Base-by-base conservation (phyloP, 2,888 invertebrate species). In the Caenorhabditis zanzibari region DNA sequence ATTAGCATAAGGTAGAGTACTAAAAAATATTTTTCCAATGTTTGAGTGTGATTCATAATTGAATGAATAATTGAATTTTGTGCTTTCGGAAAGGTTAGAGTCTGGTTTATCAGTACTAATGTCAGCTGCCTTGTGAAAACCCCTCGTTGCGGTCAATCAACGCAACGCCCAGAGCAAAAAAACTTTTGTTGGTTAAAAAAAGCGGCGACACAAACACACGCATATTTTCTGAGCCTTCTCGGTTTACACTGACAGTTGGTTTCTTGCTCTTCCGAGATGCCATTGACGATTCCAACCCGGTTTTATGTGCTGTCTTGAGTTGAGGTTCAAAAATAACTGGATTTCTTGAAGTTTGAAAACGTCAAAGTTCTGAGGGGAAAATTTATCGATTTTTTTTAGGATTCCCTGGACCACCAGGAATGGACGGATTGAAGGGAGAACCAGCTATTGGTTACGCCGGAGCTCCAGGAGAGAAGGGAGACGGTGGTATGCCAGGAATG, bases 401-500 rank as follows among this genome's bases (percentile, higher is more conserved):
- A 71, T 81, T 92, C 7, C 92, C 94, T 69, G 96, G 96, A 75
- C 77, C 85, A 32, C 89, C 89, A 26, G 91, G 91, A 69, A 28
- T 87, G 12, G 80, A 86, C 49, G 92, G 92, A 74, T 52, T 73
- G 47, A 93, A 92, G 74, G 92, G 92, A 84, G 92, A 92, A 61
- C 92, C 92, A 2, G 92, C 92, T n/a, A 89, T 91, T 64, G 92
- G 92, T 26, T 88, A 85, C 56, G 87, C 89, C 28, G 93, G 92
- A 72, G 89, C 89, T 28, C 91, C 92, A 61, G 93, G 93, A 85
- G 92, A 82, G 95, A 96, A 85, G 93, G 93, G 93, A 85, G 93
- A 93, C 75, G 87, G 89, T 19, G 93, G 96, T 64, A 93, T 94
- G 49, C 95, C 95, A 90, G 97, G 97, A 76, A 93, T 93, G 86